Conservation (phyloP, 1,140 invertebrate genomes). For the Drosophila burlai region DNA sequence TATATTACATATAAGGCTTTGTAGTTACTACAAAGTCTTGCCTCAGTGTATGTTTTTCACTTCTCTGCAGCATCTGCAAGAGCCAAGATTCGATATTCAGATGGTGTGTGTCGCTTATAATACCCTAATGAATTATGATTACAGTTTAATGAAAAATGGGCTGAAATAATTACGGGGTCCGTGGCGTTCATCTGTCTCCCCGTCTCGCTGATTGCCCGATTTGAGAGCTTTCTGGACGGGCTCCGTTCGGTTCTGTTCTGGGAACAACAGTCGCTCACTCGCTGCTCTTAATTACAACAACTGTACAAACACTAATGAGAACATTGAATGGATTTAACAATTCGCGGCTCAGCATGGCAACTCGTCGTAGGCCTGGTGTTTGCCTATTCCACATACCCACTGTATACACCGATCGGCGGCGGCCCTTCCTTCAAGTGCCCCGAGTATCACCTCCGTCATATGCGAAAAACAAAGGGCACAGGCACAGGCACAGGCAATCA, state of each 20-base stretch:
- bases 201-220: slow-evolving; percentile 28
- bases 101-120: slow-evolving; percentile 41
- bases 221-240: slow-evolving; percentile 41
- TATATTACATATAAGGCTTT: no score
- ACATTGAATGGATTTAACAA: slow-evolving; percentile 54
- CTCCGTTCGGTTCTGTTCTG: slow-evolving; percentile 12
- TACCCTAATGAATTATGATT: slow-evolving; percentile 79
- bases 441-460: slow-evolving; percentile 17
- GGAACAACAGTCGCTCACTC: slow-evolving; percentile 33
- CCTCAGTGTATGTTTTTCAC: slow-evolving; percentile 9
- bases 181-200: slow-evolving; percentile 26
- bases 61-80: slow-evolving; percentile 43
- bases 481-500: slow-evolving; percentile 7
- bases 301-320: slow-evolving; percentile 52
- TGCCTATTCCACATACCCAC: slow-evolving; percentile 38
- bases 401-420: slow-evolving; percentile 12
- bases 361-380: slow-evolving; percentile 30
- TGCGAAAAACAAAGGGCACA: slow-evolving; percentile 40
- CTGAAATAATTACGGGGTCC: slow-evolving; percentile 50
- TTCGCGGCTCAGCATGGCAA: slow-evolving; percentile 42
- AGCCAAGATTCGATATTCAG: slow-evolving; percentile 39
- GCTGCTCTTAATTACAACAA: slow-evolving; percentile 72
- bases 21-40: neutral
- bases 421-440: slow-evolving; percentile 40
- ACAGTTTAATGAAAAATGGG: slow-evolving; percentile 80